Conservation (phyloP, 1,140 invertebrate genomes). For the Drosophila dunni region DNA sequence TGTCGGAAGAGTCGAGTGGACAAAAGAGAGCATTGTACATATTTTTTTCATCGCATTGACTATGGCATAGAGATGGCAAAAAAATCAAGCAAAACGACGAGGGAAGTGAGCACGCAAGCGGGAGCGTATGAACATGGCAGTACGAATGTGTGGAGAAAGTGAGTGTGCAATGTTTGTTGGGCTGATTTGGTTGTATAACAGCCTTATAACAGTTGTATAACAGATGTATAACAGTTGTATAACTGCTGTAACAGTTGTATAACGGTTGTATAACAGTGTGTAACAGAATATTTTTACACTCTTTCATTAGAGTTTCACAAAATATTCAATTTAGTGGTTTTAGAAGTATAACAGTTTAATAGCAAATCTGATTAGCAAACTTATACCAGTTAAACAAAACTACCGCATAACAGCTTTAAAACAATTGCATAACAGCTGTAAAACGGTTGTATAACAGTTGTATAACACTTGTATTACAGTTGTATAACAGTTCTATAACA, state of each 20-base stretch:
- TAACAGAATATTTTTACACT: too few relatives aligned
- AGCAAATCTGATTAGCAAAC: slow-evolving; percentile 22
- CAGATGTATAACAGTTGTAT: slow-evolving; percentile 17
- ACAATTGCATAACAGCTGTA: background rate
- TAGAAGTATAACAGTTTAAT: slow-evolving; percentile 4
- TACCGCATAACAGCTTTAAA: background rate
- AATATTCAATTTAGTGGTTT: too few relatives aligned
- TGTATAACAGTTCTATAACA: slow-evolving; percentile 18
- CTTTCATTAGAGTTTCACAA: too few relatives aligned
- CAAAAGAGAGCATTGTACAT: slow-evolving; percentile 66
- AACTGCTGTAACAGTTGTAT: background rate
- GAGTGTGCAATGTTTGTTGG: slow-evolving; percentile 4
- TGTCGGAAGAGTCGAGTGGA: slow-evolving; percentile 25
- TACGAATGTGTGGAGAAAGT: background rate
- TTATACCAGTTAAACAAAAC: slow-evolving; percentile 7
- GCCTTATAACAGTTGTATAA: slow-evolving; percentile 26
- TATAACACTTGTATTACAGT: slow-evolving; percentile 5
- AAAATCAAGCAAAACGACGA: background rate
- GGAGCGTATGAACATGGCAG: background rate
- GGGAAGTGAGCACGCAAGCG: slow-evolving; percentile 9
- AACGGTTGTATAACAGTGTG: too few relatives aligned
- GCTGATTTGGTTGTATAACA: slow-evolving; percentile 2
- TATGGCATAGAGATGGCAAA: slow-evolving; percentile 1
- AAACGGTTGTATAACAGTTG: slow-evolving; percentile 6
- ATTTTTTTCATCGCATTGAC: slow-evolving; percentile 37